A percentile compares a stretch with the other conserved stretches of the same genome.
phyloP scores from a whole-genome alignment of 2,888 invertebrate genomes.

The Ophion obscuratus region DNA sequence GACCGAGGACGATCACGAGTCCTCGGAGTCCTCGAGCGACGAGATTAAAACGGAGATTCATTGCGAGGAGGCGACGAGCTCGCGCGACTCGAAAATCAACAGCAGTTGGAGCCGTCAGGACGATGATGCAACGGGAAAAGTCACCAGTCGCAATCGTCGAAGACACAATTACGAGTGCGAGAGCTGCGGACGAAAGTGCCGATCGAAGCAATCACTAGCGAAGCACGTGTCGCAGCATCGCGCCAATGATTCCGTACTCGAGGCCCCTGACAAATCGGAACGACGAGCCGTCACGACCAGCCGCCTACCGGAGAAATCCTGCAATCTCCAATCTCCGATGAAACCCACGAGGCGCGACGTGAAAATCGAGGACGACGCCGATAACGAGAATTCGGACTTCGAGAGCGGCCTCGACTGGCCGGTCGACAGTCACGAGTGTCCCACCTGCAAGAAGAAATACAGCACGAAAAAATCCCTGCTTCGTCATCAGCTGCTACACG shows the following conservation, averaged over 20 bases:
- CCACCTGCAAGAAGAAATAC: slow-evolving; percentile 81
- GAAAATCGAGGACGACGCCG: slow-evolving; percentile 67
- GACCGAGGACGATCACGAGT: slow-evolving; percentile 78
- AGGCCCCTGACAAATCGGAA: slow-evolving; percentile 48
- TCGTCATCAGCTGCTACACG: slow-evolving; percentile 81
- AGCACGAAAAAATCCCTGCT: slow-evolving; percentile 82
- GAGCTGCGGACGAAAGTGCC: slow-evolving; percentile 78
- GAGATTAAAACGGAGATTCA: slow-evolving; percentile 53
- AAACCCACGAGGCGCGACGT: slow-evolving; percentile 11
- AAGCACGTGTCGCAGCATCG: slow-evolving; percentile 81
- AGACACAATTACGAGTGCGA: slow-evolving; percentile 75
- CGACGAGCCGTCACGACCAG: slow-evolving; percentile 47
- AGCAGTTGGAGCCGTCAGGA: slow-evolving; percentile 38
- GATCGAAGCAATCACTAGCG: slow-evolving; percentile 78
- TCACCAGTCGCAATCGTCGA: slow-evolving; percentile 46
- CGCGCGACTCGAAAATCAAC: slow-evolving; percentile 54
- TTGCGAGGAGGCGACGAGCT: slow-evolving; percentile 62
- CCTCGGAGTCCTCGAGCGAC: slow-evolving; percentile 73
- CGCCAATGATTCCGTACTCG: slow-evolving; percentile 75
- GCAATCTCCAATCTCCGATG: not conserved
- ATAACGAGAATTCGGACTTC: slow-evolving; percentile 80
- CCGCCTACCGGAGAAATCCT: slow-evolving; percentile 43
- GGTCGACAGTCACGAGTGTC: slow-evolving; percentile 81
- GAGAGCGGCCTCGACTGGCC: slow-evolving; percentile 82
- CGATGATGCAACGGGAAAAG: slow-evolving; percentile 41